These are phyloP conservation scores for Nematostella vectensis DNA, from an alignment of 92 coral and sea anemone species.

Conservation along the genomic window DNA sequence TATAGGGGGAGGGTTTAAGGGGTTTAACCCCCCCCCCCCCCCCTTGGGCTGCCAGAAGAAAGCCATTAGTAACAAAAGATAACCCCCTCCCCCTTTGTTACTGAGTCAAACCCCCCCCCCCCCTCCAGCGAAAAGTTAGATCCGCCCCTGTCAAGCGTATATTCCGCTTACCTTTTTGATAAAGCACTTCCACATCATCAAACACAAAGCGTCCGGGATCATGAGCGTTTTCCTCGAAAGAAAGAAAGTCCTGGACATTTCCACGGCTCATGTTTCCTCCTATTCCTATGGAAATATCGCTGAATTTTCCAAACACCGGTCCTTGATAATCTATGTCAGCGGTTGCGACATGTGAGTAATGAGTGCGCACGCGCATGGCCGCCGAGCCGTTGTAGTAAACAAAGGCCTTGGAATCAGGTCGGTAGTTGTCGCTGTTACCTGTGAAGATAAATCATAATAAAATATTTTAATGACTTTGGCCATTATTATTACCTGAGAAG, in stretches of 20 bases:
- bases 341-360: conserved; percentile 11
- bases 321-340: conserved; percentile 20
- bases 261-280: conserved; percentile 27
- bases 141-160: no score
- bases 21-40: no score
- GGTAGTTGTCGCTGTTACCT: conserved; percentile 35
- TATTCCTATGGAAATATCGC: conserved; percentile 37
- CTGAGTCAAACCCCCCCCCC: no score
- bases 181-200: conserved; percentile 38
- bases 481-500: no score
- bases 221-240: conserved; percentile 12
- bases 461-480: no score
- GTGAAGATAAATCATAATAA: no score
- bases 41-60: no score
- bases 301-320: conserved; percentile 32
- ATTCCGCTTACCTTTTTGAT: conserved; percentile 35
- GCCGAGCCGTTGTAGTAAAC: conserved; percentile 15
- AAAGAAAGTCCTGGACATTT: conserved; percentile 8
- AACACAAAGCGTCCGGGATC: conserved; percentile 8
- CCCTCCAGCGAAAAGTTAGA: no score
- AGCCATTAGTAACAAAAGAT: no score
- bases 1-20: no score
- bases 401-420: conserved; percentile 34
- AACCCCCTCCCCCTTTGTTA: no score
- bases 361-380: conserved; percentile 1